phyloP scores from a whole-genome alignment of 1,140 invertebrate genomes.

The Orchestia grillus region DNA sequence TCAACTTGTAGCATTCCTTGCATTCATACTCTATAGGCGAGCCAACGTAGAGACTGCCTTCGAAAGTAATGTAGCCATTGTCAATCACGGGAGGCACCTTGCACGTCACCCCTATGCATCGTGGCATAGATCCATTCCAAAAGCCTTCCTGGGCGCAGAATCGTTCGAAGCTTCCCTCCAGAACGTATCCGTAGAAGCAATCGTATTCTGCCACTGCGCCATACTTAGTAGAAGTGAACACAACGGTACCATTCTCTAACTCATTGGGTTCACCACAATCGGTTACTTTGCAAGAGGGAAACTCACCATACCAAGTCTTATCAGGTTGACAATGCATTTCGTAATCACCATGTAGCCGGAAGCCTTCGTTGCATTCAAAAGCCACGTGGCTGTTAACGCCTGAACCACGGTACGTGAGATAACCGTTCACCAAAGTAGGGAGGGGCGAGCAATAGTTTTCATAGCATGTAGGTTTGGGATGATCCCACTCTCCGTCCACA shows the following conservation, averaged over 20 bases:
- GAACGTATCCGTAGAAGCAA: conserved; percentile 65
- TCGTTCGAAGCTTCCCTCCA: conserved; percentile 64
- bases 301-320: conserved; percentile 67
- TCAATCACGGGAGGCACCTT: conserved; percentile 68
- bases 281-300: conserved; percentile 69
- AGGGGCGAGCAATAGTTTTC: conserved; percentile 64
- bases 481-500: conserved; percentile 65
- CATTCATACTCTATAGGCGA: conserved; percentile 70
- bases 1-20: conserved; percentile 70
- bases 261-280: conserved; percentile 68
- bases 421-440: conserved; percentile 59
- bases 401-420: conserved; percentile 63
- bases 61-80: conserved; percentile 65
- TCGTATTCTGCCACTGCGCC: conserved; percentile 64
- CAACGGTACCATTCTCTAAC: conserved; percentile 63
- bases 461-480: conserved; percentile 65
- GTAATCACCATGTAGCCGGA: conserved; percentile 68
- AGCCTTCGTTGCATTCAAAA: conserved; percentile 71
- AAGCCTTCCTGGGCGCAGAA: conserved; percentile 61
- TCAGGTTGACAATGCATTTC: conserved; percentile 68
- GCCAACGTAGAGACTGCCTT: conserved; percentile 65
- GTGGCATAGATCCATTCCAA: conserved; percentile 69
- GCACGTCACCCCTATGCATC: conserved; percentile 68
- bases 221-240: conserved; percentile 60
- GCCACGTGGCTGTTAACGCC: conserved; percentile 66